Percentiles rank a stretch among this genome's conserved stretches.
Evolutionary conservation across 2,888 invertebrate species (phyloP).

Genomic region (Ectemnius continuus): DNA sequence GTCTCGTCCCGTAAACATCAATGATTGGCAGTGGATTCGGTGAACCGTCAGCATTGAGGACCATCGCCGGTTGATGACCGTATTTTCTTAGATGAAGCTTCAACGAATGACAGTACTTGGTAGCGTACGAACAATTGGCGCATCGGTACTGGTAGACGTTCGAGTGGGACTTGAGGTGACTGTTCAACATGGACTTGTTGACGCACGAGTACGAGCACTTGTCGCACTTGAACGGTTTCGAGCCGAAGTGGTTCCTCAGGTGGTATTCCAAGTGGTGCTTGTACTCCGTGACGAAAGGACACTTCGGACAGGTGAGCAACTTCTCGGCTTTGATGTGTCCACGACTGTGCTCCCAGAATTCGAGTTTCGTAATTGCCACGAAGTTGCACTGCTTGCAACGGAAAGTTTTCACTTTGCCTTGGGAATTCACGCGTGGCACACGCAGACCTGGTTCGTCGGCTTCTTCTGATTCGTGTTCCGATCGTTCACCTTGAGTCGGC

Average conservation of each 20-base stretch:
- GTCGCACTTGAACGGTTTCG: slow-evolving; percentile 96
- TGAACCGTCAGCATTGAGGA: slow-evolving; percentile 92
- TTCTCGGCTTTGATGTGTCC: slow-evolving; percentile 96
- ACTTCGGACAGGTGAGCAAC: slow-evolving; percentile 92
- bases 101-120: slow-evolving; percentile 98
- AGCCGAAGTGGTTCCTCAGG: slow-evolving; percentile 94
- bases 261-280: slow-evolving; percentile 99
- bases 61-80: slow-evolving; percentile 93
- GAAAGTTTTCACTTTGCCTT: slow-evolving; percentile 92
- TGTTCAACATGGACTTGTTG: slow-evolving; percentile 99
- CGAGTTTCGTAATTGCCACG: slow-evolving; percentile 90
- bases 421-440: slow-evolving; percentile 85
- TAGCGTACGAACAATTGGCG: slow-evolving; percentile 95
- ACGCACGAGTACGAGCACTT: slow-evolving; percentile 95
- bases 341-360: slow-evolving; percentile 95
- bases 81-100: slow-evolving; percentile 97
- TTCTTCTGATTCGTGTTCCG: slow-evolving; percentile 71
- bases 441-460: slow-evolving; percentile 81
- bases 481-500: slow-evolving; percentile 56
- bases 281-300: slow-evolving; percentile 98
- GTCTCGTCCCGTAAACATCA: slow-evolving; percentile 93
- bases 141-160: slow-evolving; percentile 96
- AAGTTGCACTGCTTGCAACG: slow-evolving; percentile 96
- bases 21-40: slow-evolving; percentile 93
- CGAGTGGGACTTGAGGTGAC: slow-evolving; percentile 97